Evolutionary conservation across 1,140 invertebrate species (phyloP).

Genomic region (Hetaerina americana): DNA sequence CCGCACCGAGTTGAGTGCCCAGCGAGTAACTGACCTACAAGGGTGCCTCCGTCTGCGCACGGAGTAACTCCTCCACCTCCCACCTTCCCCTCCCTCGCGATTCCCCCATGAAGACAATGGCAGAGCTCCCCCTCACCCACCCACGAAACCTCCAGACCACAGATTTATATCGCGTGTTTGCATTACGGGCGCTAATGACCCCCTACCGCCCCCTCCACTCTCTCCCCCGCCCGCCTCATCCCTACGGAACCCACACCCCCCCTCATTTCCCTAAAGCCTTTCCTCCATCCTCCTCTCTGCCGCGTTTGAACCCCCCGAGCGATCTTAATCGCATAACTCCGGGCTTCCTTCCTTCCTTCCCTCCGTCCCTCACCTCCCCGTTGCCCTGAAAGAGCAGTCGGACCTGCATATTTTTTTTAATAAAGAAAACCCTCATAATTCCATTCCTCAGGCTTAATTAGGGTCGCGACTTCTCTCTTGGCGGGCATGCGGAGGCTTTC

Average conservation of each 20-base stretch:
- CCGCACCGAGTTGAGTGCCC: too few relatives aligned
- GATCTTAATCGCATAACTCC: background rate
- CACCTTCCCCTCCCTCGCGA: background rate
- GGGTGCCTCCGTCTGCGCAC: background rate
- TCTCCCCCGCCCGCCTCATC: background rate
- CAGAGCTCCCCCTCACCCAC: background rate
- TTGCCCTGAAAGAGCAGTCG: too few relatives aligned
- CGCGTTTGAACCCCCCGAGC: too few relatives aligned
- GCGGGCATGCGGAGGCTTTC: background rate
- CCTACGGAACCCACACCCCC: too few relatives aligned
- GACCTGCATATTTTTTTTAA: background rate
- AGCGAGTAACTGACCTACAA: too few relatives aligned
- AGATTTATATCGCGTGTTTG: background rate
- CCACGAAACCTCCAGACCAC: background rate
- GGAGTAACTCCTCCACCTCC: background rate
- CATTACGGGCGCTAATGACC: background rate
- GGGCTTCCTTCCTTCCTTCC: background rate
- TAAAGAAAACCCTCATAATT: background rate
- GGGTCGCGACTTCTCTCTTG: background rate
- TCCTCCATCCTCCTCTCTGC: too few relatives aligned
- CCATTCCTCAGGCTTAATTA: background rate
- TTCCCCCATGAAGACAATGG: too few relatives aligned
- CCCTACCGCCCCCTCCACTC: background rate
- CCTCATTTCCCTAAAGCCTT: too few relatives aligned
- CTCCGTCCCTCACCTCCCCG: background rate